Evolutionary conservation across 2,797 vertebrate species (phyloP).

Genomic region (Takifugu ocellatus): DNA sequence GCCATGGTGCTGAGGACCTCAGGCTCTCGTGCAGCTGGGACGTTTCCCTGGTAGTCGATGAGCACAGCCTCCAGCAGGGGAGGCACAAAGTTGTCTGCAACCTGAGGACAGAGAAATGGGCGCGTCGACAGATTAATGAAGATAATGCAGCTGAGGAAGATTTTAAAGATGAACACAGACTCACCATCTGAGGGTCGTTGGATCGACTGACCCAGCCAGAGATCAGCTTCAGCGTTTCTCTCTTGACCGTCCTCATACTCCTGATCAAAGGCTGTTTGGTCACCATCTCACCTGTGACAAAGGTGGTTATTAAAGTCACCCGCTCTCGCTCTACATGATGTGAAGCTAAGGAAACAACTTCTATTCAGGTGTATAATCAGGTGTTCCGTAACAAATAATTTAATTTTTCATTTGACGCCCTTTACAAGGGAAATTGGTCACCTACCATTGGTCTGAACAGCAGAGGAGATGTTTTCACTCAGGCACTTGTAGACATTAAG

Average conservation of each 20-base stretch:
- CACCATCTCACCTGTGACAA: constrained; percentile 90
- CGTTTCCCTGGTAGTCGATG: constrained; percentile 98
- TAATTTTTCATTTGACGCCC: too few species aligned
- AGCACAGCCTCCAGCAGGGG: constrained; percentile 94
- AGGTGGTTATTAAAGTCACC: background rate
- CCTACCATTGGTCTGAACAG: constrained; percentile 91
- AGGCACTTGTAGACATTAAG: constrained; percentile 98
- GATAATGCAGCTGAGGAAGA: background rate
- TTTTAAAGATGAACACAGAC: constrained; percentile 20
- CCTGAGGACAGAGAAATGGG: constrained; percentile 68
- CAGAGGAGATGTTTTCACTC: constrained; percentile 97
- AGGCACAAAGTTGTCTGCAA: constrained; percentile 95
- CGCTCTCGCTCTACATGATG: background rate
- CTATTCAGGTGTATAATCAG: background rate
- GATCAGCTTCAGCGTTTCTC: constrained; percentile 95
- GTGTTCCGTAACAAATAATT: too few species aligned
- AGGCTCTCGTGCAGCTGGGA: constrained; percentile 92
- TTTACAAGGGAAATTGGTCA: too few species aligned
- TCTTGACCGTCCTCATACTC: constrained; percentile 97
- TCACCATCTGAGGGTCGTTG: constrained; percentile 96
- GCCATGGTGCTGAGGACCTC: constrained; percentile 99
- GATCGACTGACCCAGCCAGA: constrained; percentile 97
- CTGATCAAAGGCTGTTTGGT: constrained; percentile 95
- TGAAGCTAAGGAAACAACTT: background rate
- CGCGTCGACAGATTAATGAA: background rate